Evolutionary conservation across 2,888 invertebrate genomes (phyloP), one percentile per base, ranked within the genome.

Genomic region (Meteorus colon): DNA sequence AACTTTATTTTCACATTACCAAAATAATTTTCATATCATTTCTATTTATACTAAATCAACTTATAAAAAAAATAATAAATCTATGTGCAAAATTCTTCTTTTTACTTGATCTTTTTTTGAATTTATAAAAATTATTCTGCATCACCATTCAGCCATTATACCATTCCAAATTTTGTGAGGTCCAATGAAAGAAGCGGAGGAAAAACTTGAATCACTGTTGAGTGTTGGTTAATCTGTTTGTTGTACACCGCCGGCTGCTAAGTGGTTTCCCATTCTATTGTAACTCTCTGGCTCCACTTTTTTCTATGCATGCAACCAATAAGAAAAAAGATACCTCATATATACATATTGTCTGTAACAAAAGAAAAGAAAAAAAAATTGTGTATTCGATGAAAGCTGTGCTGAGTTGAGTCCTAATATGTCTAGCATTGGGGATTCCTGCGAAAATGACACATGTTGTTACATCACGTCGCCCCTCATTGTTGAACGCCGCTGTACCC

Each of bases 391-490:
- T 77, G 77, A 73, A 76, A 75, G 68, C 62, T 16, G 55, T 48
- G 71, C 24, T 12, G 31, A 14, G 62, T 5, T 31, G 37, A 37
- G 60, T 24, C 41, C 55, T 65, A 29, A 60, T 55, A 65, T 68
- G 70, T 77, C 71, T 73, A 66, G 48, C 48, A 48, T 19, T 70
- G 70, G 77, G 81, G 83, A 81, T 84, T 81, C 84, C 79, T 86
- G 87, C 82, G 88, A 88, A 86, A 83, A 82, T 82, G 88, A 88
- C 88, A 88, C 88, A 88, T 88, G 88, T 88, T 85, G 88, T 88
- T 88, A 87, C 88, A 87, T 87, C 85, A 84, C 84, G 81, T 80
- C 77, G 81, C 82, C 86, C 82, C 86, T 87, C 87, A 87, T 88
- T 82, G 81, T 37, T 68, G 62, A 62, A 10, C 2, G 41, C 80